Base-by-base conservation (phyloP, 2,888 invertebrate genomes). In the Apeira syringaria region DNA sequence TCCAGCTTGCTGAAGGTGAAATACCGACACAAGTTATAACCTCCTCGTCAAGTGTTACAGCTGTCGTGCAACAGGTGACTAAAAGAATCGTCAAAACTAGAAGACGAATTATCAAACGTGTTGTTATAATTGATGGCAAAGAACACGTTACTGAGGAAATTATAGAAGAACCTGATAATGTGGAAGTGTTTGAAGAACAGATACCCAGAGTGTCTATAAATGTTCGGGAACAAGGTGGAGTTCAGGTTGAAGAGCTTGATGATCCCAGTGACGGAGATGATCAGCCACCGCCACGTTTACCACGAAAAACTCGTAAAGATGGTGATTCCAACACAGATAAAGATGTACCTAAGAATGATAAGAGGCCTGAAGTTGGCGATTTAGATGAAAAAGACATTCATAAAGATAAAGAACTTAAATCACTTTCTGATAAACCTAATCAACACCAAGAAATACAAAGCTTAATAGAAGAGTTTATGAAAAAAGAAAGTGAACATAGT, bases 131-230 rank as follows among this genome's bases (percentile, higher is more conserved):
- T 43, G 94, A 97, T 70, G 97, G 97, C 0, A 94, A 95, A 78
- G 97, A 97, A 80, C 94, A 94, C 47, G 92, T 95, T 0, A 94
- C 94, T 4, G 97, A 97, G 77, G 96, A 97, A 82, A 81, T 96
- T 0, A 90, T 96, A 27, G 97, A 97, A 66, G 96, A 96, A 74
- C 97, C 97, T 0, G 96, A 95, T 64, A 93, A 94, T 71, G 85
- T 94, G 2, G 94, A 95, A 79, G 89, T 94, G 5, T 91, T 91
- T 18, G 94, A 94, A 68, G 93, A 96, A 75, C 92, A 93, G 58
- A 92, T 94, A 57, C 94, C 94, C 0, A 89, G 93, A 56, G 93
- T 94, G 8, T 93, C 93, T 44, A 94, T 94, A 25, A 94, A 92
- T 61, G 92, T 92, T 0, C 90, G 90, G 64, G 92, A 91, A 25